Conservation (phyloP, 2,797 vertebrate species). For the Labroides dimidiatus region DNA sequence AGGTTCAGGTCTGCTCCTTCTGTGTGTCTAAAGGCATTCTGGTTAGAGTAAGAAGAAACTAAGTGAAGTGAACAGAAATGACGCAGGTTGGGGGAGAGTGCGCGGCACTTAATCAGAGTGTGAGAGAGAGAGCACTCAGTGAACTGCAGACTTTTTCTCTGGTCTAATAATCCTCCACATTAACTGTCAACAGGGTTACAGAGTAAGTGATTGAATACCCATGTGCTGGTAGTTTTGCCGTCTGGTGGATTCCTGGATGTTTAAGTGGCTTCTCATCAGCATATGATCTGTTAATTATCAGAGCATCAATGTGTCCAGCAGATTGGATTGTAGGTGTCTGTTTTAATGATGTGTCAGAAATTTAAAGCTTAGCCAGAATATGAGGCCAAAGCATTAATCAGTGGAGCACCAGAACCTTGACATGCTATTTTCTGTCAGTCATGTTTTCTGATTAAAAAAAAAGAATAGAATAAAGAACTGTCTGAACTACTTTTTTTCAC, state of each 20-base stretch:
- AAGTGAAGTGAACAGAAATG: constrained; percentile 34
- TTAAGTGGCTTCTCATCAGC: neutral
- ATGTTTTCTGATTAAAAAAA: neutral
- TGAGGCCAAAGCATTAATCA: neutral
- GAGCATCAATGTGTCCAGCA: neutral
- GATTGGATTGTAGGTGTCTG: neutral
- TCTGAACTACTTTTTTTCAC: no score
- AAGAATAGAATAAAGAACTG: no score
- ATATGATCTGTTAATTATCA: neutral
- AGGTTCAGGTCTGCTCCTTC: constrained; percentile 5
- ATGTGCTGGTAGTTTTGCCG: neutral
- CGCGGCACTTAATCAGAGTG: constrained; percentile 31
- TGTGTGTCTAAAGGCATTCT: constrained; percentile 24
- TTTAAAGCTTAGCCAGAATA: neutral
- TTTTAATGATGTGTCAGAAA: neutral
- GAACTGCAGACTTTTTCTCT: constrained; percentile 7
- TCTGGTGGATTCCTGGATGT: neutral
- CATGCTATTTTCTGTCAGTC: neutral
- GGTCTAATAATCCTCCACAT: constrained; percentile 7
- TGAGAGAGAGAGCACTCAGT: constrained; percentile 15
- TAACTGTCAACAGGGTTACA: constrained; percentile 11
- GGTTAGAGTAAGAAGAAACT: constrained; percentile 31
- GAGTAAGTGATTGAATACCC: constrained; percentile 6
- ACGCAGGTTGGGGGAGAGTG: constrained; percentile 30
- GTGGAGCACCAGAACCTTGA: neutral